A percentile compares a stretch with the other conserved stretches of the same genome.
These are phyloP conservation scores for Centrocercus urophasianus DNA, from an alignment of 2,113 vertebrate species.

Conservation along the genomic window DNA sequence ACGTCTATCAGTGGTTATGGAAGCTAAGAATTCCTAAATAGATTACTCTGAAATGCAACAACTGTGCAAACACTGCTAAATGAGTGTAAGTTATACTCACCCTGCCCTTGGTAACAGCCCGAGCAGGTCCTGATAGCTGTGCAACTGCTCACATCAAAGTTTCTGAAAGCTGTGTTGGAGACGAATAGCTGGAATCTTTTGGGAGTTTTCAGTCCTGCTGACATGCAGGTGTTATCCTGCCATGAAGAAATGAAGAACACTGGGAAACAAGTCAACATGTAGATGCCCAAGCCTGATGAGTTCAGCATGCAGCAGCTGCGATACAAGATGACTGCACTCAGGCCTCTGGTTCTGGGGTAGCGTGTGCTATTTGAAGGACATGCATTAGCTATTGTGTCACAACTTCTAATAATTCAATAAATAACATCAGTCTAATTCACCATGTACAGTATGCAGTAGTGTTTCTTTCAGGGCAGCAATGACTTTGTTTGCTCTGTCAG, in stretches of 20 bases:
- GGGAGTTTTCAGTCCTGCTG: constrained; percentile 76
- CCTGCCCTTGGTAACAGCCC: constrained; percentile 77
- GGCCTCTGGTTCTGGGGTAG: background rate
- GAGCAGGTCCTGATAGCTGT: constrained; percentile 77
- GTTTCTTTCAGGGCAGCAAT: background rate
- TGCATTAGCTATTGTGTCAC: background rate
- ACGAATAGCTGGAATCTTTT: constrained; percentile 68
- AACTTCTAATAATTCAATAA: background rate
- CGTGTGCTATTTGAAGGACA: background rate
- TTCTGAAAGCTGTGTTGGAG: constrained; percentile 74
- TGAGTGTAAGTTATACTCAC: constrained; percentile 43
- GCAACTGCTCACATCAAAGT: constrained; percentile 73
- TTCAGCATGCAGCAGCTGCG: background rate
- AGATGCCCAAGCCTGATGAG: background rate
- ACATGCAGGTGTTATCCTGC: constrained; percentile 72
- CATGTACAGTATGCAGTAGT: background rate
- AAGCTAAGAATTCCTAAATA: background rate
- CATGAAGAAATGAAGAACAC: background rate
- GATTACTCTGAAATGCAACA: background rate
- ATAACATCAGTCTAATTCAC: background rate
- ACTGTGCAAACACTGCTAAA: background rate
- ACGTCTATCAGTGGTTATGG: background rate
- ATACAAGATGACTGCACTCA: background rate
- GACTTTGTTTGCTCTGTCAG: background rate
- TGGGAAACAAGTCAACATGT: background rate